These are phyloP conservation scores for Patiria miniata DNA, from an alignment of 35 echinoderm and acorn worm genomes.

Conservation along the genomic window DNA sequence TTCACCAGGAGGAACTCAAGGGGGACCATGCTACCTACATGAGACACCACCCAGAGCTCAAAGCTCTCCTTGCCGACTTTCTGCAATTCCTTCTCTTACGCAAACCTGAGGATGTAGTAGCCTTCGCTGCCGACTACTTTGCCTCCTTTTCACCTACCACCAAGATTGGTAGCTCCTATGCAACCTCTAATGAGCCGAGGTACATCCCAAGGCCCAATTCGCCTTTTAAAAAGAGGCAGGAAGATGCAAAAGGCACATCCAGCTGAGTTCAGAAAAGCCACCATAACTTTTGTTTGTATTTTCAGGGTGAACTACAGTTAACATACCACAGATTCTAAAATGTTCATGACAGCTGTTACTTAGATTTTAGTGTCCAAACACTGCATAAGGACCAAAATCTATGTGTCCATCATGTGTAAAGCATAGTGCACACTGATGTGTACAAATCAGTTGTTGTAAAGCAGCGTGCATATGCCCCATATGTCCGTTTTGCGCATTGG, in stretches of 20 bases:
- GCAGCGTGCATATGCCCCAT: too few relatives aligned
- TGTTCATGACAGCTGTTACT: too few relatives aligned
- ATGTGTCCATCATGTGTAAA: too few relatives aligned
- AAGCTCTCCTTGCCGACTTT: conserved; percentile 96
- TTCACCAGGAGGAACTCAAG: conserved; percentile 88
- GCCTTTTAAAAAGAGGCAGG: conserved; percentile 74
- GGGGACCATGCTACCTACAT: conserved; percentile 99
- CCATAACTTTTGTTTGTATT: not conserved
- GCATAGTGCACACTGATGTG: too few relatives aligned
- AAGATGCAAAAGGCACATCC: not conserved
- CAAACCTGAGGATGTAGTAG: conserved; percentile 92
- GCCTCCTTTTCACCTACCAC: conserved; percentile 88
- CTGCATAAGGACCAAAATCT: too few relatives aligned
- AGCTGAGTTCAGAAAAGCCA: conserved; percentile 5
- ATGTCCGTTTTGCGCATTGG: too few relatives aligned
- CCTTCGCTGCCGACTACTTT: conserved; percentile 97
- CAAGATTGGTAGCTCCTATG: conserved; percentile 86
- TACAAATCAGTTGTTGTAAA: too few relatives aligned
- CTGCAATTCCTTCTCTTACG: conserved; percentile 94
- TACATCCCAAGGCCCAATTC: conserved; percentile 77
- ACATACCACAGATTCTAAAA: too few relatives aligned
- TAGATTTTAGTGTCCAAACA: too few relatives aligned
- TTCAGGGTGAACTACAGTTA: too few relatives aligned
- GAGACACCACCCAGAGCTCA: conserved; percentile 94
- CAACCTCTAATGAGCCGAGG: conserved; percentile 83